These are phyloP conservation scores for Cephalopachus bancanus DNA, from an alignment of 2,797 vertebrate species.

Conservation along the genomic window DNA sequence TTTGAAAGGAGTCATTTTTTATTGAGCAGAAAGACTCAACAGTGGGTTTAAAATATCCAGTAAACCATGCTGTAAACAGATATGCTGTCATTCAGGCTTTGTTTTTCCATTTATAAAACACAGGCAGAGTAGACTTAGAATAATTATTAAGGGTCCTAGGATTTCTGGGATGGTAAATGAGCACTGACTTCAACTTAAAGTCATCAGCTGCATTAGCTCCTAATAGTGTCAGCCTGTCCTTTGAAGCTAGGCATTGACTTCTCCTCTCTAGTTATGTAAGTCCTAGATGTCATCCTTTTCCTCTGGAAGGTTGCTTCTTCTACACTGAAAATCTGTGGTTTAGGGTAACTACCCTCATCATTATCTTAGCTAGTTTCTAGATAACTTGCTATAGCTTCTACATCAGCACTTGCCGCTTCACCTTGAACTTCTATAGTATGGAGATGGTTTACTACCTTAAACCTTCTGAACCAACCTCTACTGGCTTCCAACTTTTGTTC, in stretches of 20 bases:
- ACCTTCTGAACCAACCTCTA: neutral
- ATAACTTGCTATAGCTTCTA: neutral
- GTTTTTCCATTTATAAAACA: neutral
- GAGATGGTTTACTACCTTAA: neutral
- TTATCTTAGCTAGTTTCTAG: neutral
- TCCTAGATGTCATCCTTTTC: neutral
- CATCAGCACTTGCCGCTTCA: neutral
- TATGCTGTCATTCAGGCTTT: neutral
- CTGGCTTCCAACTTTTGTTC: neutral
- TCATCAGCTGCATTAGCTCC: neutral
- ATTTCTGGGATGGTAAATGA: neutral
- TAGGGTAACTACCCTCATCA: neutral
- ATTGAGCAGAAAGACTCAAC: neutral
- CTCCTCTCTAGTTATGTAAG: neutral
- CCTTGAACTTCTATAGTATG: neutral
- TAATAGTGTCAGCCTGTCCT: neutral
- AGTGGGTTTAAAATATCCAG: neutral
- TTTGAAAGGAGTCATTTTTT: neutral
- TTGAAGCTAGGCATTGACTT: neutral
- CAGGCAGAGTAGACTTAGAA: neutral
- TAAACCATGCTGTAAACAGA: neutral
- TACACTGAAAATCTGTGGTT: neutral
- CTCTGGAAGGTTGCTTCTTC: neutral
- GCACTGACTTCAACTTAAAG: neutral
- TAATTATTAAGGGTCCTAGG: neutral